phyloP scores from a whole-genome alignment of 2,797 vertebrate species.

The Syngnathus acus region DNA sequence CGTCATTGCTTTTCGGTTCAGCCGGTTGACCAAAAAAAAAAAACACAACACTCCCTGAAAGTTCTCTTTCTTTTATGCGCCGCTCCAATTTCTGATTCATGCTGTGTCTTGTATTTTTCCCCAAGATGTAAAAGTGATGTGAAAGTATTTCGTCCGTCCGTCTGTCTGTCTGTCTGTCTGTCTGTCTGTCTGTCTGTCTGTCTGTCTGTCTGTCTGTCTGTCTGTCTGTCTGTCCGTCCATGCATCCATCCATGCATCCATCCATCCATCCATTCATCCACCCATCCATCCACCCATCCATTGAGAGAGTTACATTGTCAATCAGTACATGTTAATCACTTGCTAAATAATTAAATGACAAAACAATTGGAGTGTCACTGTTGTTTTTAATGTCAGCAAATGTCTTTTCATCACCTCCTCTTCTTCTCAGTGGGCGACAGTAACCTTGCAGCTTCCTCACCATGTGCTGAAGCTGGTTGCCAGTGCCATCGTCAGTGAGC shows the following conservation, averaged over 20 bases:
- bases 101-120: background rate
- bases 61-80: background rate
- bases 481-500: conserved; percentile 90
- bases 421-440: conserved; percentile 87
- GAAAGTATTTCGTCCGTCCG: too few species aligned
- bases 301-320: background rate
- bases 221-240: too few species aligned
- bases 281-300: too few species aligned
- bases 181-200: too few species aligned
- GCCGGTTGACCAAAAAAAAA: background rate
- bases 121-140: too few species aligned
- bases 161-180: too few species aligned
- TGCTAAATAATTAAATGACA: background rate
- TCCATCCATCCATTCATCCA: too few species aligned
- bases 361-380: too few species aligned
- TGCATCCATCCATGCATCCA: too few species aligned
- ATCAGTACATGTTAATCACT: background rate
- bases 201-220: too few species aligned
- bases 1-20: background rate
- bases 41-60: background rate
- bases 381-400: too few species aligned
- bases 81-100: background rate
- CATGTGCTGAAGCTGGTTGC: conserved; percentile 92
- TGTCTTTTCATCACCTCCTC: too few species aligned
- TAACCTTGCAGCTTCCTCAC: conserved; percentile 96